Conservation (phyloP, 2,888 invertebrate genomes). For the Odontocerum albicorne region DNA sequence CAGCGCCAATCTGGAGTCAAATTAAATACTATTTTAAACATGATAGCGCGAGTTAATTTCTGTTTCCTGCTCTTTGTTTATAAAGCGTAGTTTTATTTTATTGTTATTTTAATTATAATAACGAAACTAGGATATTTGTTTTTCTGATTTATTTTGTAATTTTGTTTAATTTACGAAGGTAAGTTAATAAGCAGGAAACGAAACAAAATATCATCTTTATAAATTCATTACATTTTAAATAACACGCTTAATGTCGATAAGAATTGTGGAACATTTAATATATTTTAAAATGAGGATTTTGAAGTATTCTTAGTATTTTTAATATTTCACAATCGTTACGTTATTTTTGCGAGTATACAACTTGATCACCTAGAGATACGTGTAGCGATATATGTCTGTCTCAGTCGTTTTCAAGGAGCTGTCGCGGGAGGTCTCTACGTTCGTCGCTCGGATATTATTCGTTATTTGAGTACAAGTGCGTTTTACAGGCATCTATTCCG, state of each 20-base stretch:
- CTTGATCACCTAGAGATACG: constrained; percentile 20
- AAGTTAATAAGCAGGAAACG: constrained; percentile 22
- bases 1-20: constrained; percentile 25
- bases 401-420: constrained; percentile 29
- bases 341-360: constrained; percentile 11
- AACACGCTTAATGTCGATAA: background rate
- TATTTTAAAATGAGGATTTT: constrained; percentile 1
- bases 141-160: background rate
- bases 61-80: background rate
- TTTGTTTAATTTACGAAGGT: constrained; percentile 20
- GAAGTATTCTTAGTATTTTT: background rate
- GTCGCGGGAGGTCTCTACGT: constrained; percentile 24
- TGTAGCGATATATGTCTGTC: constrained; percentile 45
- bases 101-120: background rate
- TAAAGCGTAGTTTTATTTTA: constrained; percentile 5
- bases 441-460: constrained; percentile 22
- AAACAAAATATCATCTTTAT: constrained; percentile 12
- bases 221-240: background rate
- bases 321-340: background rate
- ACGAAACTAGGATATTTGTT: background rate
- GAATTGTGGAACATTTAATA: background rate
- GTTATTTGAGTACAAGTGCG: constrained; percentile 38
- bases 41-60: constrained; percentile 21
- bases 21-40: constrained; percentile 27
- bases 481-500: constrained; percentile 54